Conservation (phyloP, 2,113 vertebrate species). For the Halichoerus grypus region DNA sequence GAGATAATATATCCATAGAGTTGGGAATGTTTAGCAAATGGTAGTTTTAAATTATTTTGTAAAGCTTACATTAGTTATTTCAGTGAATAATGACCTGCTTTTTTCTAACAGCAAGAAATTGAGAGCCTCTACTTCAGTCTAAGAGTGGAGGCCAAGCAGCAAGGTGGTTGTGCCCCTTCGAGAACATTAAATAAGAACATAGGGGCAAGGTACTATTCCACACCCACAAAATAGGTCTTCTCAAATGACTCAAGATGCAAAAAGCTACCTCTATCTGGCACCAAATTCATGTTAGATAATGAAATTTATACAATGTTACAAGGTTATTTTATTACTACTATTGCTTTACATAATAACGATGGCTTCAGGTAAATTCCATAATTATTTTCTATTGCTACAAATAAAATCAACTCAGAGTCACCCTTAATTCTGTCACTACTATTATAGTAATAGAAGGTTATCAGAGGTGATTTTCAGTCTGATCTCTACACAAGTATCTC, state of each 20-base stretch:
- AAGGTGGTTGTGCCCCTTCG: background rate
- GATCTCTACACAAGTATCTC: conserved; percentile 22
- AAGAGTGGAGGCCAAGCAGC: background rate
- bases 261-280: background rate
- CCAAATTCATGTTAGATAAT: background rate
- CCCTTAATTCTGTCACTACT: conserved; percentile 11
- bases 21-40: conserved; percentile 48
- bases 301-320: conserved; percentile 36
- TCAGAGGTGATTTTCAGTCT: conserved; percentile 39
- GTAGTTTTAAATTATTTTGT: conserved; percentile 56
- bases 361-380: conserved; percentile 25
- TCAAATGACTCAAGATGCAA: background rate
- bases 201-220: background rate
- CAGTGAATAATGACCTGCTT: conserved; percentile 34
- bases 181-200: conserved; percentile 2
- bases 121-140: background rate
- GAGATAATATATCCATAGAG: background rate
- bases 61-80: conserved; percentile 49
- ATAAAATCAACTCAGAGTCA: conserved; percentile 54
- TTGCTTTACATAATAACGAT: conserved; percentile 39
- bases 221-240: background rate
- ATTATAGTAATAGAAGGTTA: background rate
- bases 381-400: conserved; percentile 58
- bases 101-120: conserved; percentile 31
- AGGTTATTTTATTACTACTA: conserved; percentile 41